Conservation (phyloP, 2,113 vertebrate species). For the Coryphaenoides rupestris region DNA sequence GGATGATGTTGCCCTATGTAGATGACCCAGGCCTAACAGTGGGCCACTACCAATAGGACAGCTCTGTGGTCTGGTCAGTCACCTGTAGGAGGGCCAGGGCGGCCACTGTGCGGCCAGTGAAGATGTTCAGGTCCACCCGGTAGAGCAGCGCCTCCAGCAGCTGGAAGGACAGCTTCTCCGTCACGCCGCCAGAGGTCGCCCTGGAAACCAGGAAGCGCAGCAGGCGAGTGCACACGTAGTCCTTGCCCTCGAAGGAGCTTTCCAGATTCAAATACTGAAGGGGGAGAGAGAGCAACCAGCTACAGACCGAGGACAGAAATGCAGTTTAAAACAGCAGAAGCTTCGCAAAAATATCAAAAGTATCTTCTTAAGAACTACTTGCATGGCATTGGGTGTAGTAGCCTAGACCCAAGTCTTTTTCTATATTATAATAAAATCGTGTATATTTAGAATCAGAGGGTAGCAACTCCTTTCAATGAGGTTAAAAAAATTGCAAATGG, state of each 20-base stretch:
- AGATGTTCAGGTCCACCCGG: slow-evolving; percentile 84
- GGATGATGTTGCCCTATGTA: no score
- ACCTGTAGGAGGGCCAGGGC: slow-evolving; percentile 88
- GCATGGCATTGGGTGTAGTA: no score
- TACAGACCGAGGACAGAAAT: not conserved
- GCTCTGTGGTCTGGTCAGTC: not conserved
- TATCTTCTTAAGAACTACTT: no score
- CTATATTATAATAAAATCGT: no score
- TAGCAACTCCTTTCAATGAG: no score
- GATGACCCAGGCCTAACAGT: no score
- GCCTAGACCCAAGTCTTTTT: no score
- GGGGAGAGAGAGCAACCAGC: not conserved
- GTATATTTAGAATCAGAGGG: no score
- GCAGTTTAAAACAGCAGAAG: not conserved
- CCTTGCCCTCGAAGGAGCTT: slow-evolving; percentile 90
- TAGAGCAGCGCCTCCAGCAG: slow-evolving; percentile 89
- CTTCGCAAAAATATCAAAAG: no score
- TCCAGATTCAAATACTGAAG: slow-evolving; percentile 87
- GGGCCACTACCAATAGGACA: no score
- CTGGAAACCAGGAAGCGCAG: slow-evolving; percentile 76
- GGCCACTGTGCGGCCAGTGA: slow-evolving; percentile 83
- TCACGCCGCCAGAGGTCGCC: slow-evolving; percentile 41
- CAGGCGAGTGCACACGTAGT: slow-evolving; percentile 86
- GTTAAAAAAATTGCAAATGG: no score
- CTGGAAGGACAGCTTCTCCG: slow-evolving; percentile 82